A percentile compares a stretch with the other conserved stretches of the same genome.
phyloP scores from a whole-genome alignment of 2,113 vertebrate genomes.

The Hippocampus barbouri region DNA sequence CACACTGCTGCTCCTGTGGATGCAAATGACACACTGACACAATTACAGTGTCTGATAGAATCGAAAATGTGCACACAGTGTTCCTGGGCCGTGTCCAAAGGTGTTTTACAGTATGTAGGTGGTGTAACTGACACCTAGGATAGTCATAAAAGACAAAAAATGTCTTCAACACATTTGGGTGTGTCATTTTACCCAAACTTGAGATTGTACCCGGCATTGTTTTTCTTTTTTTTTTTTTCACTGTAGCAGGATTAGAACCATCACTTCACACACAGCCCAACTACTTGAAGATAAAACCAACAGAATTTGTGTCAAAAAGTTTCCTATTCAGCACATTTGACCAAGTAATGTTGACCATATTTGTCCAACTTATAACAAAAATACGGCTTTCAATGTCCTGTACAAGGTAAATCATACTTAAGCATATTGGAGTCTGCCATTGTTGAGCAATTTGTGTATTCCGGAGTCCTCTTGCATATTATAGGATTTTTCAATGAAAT shows the following conservation, averaged over 20 bases:
- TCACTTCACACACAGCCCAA: neutral
- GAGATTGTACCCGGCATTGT: neutral
- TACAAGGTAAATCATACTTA: neutral
- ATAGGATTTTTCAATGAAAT: neutral
- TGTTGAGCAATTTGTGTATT: neutral
- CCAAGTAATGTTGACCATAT: neutral
- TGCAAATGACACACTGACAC: slow-evolving; percentile 29
- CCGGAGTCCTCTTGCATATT: neutral
- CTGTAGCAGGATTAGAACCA: neutral
- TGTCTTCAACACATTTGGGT: slow-evolving; percentile 16
- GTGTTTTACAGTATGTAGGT: slow-evolving; percentile 40
- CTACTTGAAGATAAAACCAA: neutral
- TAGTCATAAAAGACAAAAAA: slow-evolving; percentile 1
- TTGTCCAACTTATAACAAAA: neutral
- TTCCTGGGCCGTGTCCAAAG: slow-evolving; percentile 16
- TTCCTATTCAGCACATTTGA: slow-evolving; percentile 8
- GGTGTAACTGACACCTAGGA: slow-evolving; percentile 32
- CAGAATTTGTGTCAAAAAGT: slow-evolving; percentile 4
- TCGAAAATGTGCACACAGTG: slow-evolving; percentile 17
- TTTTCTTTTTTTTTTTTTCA: neutral
- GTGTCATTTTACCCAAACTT: slow-evolving; percentile 22
- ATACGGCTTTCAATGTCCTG: neutral
- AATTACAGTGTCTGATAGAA: slow-evolving; percentile 14
- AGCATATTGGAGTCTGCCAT: neutral
- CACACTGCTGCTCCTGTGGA: neutral